These are phyloP conservation scores for Egretta garzetta DNA, from an alignment of 2,113 vertebrate species.

Conservation along the genomic window DNA sequence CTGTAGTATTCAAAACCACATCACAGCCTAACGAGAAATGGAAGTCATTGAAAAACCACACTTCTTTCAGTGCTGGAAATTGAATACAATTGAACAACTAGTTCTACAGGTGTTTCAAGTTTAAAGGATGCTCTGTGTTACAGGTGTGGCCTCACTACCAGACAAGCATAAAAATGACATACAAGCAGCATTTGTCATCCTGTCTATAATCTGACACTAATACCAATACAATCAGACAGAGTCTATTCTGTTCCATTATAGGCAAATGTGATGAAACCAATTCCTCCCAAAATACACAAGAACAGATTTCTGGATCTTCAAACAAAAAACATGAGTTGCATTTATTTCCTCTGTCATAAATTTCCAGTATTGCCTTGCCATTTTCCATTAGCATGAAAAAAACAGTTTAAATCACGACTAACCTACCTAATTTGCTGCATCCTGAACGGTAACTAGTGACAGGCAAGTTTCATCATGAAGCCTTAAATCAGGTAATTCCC, in stretches of 20 bases:
- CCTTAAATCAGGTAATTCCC: background rate
- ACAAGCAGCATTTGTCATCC: conserved; percentile 22
- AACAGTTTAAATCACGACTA: background rate
- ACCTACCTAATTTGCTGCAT: background rate
- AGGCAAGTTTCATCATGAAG: background rate
- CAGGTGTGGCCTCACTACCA: conserved; percentile 13
- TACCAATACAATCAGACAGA: background rate
- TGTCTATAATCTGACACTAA: conserved; percentile 27
- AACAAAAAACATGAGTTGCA: background rate
- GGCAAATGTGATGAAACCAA: background rate
- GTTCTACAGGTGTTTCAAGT: conserved; percentile 65
- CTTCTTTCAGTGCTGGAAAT: conserved; percentile 27
- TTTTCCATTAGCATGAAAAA: background rate
- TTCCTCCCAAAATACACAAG: background rate
- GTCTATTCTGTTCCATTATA: background rate
- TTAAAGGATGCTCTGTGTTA: conserved; percentile 30
- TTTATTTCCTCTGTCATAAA: background rate
- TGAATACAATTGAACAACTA: conserved; percentile 35
- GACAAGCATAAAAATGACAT: background rate
- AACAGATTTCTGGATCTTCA: background rate
- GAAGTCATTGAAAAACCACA: conserved; percentile 56
- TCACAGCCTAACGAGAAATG: conserved; percentile 6
- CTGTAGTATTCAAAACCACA: conserved; percentile 45
- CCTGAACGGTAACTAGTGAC: background rate
- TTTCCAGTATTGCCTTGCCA: background rate